These are phyloP conservation scores for Protomyctophum bolini DNA, from an alignment of 2,113 vertebrate genomes.

Conservation along the genomic window DNA sequence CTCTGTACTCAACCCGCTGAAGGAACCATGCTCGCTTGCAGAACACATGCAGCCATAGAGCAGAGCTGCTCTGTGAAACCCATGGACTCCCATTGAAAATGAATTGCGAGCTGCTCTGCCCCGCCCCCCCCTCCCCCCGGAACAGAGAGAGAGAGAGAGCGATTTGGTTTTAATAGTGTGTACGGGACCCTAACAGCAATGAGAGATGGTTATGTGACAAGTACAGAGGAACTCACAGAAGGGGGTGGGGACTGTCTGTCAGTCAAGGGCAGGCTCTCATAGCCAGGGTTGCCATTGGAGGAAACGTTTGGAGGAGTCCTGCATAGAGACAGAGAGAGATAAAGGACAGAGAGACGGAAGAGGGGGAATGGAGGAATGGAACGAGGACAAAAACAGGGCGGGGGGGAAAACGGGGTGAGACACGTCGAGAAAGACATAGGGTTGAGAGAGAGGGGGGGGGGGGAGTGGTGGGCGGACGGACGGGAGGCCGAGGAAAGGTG, in stretches of 20 bases:
- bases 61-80: slow-evolving; percentile 2
- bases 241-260: slow-evolving; percentile 88
- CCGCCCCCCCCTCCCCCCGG: too few species aligned
- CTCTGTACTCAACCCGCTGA: too few species aligned
- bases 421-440: slow-evolving; percentile 56
- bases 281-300: slow-evolving; percentile 97
- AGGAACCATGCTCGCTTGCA: too few species aligned
- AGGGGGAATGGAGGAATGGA: slow-evolving; percentile 32
- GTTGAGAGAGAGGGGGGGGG: slow-evolving; percentile 18
- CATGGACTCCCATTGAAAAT: too few species aligned
- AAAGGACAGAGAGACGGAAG: slow-evolving; percentile 51
- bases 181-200: slow-evolving; percentile 16
- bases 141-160: background rate
- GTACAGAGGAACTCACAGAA: slow-evolving; percentile 85
- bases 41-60: slow-evolving; percentile 3
- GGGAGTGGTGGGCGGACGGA: slow-evolving; percentile 29
- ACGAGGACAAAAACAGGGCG: slow-evolving; percentile 34
- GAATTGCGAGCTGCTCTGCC: too few species aligned
- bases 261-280: slow-evolving; percentile 88
- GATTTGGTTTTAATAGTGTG: background rate
- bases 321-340: slow-evolving; percentile 77
- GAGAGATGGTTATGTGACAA: slow-evolving; percentile 69
- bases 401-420: slow-evolving; percentile 59
- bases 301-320: slow-evolving; percentile 97
- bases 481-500: slow-evolving; percentile 54